phyloP scores from a whole-genome alignment of 2,797 vertebrate species.

The Manis crassicaudata region DNA sequence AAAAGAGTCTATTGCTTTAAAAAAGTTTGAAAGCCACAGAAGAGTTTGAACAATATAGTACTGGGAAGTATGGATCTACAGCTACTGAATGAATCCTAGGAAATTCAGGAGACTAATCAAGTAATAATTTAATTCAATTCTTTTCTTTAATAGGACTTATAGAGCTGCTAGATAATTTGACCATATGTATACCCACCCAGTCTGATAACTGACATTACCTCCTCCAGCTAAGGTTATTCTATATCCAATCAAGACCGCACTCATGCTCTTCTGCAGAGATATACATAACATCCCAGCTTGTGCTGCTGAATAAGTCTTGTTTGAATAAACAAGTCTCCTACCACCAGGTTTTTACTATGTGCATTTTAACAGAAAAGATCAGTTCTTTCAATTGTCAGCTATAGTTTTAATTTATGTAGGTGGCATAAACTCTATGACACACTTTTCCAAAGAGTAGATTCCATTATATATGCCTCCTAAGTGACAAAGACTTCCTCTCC shows the following conservation, averaged over 20 bases:
- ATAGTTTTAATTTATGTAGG: background rate
- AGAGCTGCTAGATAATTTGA: background rate
- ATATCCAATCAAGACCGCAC: background rate
- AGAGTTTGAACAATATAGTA: background rate
- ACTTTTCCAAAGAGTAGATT: background rate
- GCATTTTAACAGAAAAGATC: background rate
- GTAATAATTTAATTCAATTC: background rate
- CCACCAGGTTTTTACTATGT: background rate
- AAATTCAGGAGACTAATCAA: background rate
- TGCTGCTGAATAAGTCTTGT: background rate
- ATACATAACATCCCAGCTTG: background rate
- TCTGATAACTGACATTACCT: background rate
- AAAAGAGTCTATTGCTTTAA: background rate
- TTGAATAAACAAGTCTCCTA: background rate
- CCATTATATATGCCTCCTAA: background rate
- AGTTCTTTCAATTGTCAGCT: background rate
- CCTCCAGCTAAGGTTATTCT: background rate
- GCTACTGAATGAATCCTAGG: background rate
- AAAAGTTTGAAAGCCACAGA: slow-evolving; percentile 4
- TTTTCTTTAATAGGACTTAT: background rate
- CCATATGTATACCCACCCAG: background rate
- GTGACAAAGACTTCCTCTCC: background rate
- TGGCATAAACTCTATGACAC: background rate
- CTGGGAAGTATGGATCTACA: background rate
- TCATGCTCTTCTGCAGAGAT: background rate